A percentile compares a stretch with the other conserved stretches of the same genome.
Conservation (phyloP, 2,113 vertebrate species). For the Ailurus styani region DNA sequence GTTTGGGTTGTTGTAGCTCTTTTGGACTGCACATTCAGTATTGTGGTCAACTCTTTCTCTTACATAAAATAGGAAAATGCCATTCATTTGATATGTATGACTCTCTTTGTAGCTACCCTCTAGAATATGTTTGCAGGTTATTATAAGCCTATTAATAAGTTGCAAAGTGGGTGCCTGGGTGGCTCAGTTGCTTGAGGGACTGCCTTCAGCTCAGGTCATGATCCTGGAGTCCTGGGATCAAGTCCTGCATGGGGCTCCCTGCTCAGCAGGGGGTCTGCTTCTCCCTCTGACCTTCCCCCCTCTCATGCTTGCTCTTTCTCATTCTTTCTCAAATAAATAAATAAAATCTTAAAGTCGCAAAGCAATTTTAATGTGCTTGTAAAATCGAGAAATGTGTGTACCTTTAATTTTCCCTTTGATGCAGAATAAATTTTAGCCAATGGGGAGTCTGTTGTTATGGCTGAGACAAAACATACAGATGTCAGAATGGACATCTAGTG, state of each 20-base stretch:
- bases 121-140: neutral
- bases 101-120: neutral
- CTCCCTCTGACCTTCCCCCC: no score
- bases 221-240: no score
- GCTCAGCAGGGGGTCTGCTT: no score
- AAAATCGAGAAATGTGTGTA: neutral
- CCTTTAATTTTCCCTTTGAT: neutral
- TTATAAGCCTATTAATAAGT: neutral
- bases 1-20: neutral
- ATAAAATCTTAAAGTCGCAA: no score
- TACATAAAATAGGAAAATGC: neutral
- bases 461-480: neutral
- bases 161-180: no score
- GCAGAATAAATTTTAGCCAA: neutral
- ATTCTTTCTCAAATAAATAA: no score
- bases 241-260: no score
- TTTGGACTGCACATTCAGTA: neutral
- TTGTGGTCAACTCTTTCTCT: neutral
- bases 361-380: neutral
- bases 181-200: no score
- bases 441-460: neutral
- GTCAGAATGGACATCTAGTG: neutral
- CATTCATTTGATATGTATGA: neutral
- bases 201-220: no score
- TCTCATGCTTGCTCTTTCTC: no score